Base-by-base conservation (phyloP, 1,140 invertebrate genomes). In the Pseudomyrmex sp. region DNA sequence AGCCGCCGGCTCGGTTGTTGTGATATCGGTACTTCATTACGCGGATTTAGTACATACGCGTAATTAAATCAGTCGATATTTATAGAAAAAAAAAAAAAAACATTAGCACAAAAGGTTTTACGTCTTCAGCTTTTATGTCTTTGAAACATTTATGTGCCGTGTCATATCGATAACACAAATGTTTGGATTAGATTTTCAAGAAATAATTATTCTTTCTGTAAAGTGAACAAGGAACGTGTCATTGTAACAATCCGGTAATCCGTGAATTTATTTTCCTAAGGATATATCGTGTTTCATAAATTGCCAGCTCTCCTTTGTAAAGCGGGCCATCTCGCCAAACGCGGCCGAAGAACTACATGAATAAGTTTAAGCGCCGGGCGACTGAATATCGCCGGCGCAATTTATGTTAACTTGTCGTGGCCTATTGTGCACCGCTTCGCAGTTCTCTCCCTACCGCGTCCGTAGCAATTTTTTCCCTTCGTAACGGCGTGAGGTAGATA, bases 11-110 rank as follows among this genome's bases (percentile, higher is more conserved):
- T 23, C 9, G 54, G 68, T 90, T 80, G 82, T 88, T 89, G 23
- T 50, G 84, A 85, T 90, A 89, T 89, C 79, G 85, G 46, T 62
- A 62, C 85, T 90, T 52, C 50, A 83, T 90, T 80, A 35, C 35
- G 35, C 35, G 35, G 70, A 82, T 83, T 35, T 65, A 79, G 61
- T 48, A 80, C 35, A 26, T 46, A 56, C 69, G 59, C 74, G 61
- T 90, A 90, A 90, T 90, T 90, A 90, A 90, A 35, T 35, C 35
- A 35, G 35, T 35, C 75, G 82, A 85, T 83, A 85, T 83, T 88
- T 82, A 73, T 56, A 58, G 35, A 35, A 35, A 35, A 35, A 35
- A 26, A 26, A 26, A 26, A 20, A 23, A 35, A 70, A 58, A 74
- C 48, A 12, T 52, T 1, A 10, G 10, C 84, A 58, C 61, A 59